Percentiles rank a stretch among this genome's conserved stretches.
These are phyloP conservation scores for Heterodera carotae DNA, from an alignment of 1,140 invertebrate species.

Conservation along the genomic window DNA sequence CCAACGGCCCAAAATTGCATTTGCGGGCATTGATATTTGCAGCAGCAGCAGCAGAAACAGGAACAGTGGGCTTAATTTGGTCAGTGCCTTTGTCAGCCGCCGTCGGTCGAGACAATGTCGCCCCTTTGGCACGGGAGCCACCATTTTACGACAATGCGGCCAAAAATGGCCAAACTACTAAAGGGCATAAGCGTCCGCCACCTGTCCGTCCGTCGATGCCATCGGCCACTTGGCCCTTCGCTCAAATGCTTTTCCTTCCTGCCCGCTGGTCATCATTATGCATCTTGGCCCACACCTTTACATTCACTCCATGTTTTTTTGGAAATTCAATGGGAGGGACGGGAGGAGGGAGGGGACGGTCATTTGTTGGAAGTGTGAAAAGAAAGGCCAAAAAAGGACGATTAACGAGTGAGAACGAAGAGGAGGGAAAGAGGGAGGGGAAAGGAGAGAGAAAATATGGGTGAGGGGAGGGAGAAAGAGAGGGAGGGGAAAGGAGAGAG, in stretches of 20 bases:
- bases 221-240: neutral
- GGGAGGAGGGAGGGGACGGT: neutral
- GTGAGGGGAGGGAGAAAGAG: no score
- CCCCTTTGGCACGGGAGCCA: neutral
- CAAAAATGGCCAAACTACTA: neutral
- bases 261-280: conserved; percentile 14
- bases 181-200: neutral
- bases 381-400: neutral
- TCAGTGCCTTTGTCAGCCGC: neutral
- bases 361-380: neutral
- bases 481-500: no score
- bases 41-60: conserved; percentile 13
- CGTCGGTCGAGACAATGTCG: neutral
- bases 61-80: conserved; percentile 4
- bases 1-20: conserved; percentile 22
- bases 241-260: conserved; percentile 2
- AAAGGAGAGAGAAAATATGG: no score
- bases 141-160: conserved; percentile 3
- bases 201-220: neutral
- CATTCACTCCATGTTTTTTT: neutral
- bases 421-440: neutral
- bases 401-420: neutral
- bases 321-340: neutral
- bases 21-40: neutral
- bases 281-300: neutral